A percentile compares a stretch with the other conserved stretches of the same genome.
Evolutionary conservation across 2,797 vertebrate species (phyloP).

Genomic region (Nyctalus aviator): DNA sequence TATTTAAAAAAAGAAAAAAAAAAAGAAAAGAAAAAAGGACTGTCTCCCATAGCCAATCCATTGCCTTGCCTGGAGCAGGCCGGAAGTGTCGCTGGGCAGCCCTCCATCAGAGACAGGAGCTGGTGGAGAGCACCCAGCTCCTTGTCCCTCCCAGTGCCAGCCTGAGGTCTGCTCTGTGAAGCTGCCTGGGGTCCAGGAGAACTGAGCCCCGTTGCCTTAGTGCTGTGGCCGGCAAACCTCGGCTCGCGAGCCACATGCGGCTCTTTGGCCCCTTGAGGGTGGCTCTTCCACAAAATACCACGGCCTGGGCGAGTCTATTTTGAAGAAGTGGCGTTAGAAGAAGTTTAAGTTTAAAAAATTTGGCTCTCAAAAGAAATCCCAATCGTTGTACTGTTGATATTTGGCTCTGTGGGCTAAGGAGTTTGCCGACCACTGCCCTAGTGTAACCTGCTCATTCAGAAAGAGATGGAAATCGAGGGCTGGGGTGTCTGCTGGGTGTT

Average conservation of each 20-base stretch:
- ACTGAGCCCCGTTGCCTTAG: not conserved
- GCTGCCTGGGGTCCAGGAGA: not conserved
- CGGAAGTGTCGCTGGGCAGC: not conserved
- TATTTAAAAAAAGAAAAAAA: too few species aligned
- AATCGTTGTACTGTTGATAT: too few species aligned
- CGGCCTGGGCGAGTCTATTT: too few species aligned
- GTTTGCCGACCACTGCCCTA: not conserved
- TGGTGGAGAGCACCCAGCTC: rapidly evolving
- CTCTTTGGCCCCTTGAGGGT: too few species aligned
- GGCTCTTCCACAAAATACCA: too few species aligned
- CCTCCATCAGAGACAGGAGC: not conserved
- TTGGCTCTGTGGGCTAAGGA: too few species aligned
- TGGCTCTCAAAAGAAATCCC: too few species aligned
- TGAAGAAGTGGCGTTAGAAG: too few species aligned
- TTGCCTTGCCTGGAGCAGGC: not conserved
- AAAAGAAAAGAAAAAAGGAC: too few species aligned
- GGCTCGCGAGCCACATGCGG: too few species aligned
- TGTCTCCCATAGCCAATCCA: not conserved
- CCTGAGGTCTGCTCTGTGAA: not conserved
- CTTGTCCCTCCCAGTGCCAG: not conserved
- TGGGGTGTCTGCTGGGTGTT: not conserved
- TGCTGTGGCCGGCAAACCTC: too few species aligned
- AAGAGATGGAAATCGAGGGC: not conserved
- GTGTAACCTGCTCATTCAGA: not conserved
- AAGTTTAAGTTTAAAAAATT: too few species aligned